phyloP scores from a whole-genome alignment of 2,888 invertebrate species.

The Gerris lacustris region DNA sequence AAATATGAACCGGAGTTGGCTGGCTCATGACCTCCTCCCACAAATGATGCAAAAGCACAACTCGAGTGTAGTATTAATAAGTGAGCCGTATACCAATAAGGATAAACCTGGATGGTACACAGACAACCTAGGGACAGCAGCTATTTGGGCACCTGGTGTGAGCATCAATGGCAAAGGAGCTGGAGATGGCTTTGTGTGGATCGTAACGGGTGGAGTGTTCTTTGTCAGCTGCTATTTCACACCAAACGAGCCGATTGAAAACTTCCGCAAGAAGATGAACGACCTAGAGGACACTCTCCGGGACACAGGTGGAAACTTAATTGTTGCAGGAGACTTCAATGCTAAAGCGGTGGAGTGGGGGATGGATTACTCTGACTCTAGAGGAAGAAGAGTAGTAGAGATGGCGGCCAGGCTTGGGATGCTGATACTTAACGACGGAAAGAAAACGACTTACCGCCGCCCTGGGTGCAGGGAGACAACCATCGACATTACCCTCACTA shows the following conservation, averaged over 20 bases:
- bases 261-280: background rate
- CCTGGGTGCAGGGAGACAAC: background rate
- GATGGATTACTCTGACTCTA: slow-evolving; percentile 26
- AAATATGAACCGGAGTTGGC: background rate
- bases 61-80: background rate
- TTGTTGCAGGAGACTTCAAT: slow-evolving; percentile 25
- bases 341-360: slow-evolving; percentile 29
- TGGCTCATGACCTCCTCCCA: background rate
- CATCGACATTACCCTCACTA: background rate
- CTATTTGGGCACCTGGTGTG: background rate
- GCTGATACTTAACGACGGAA: slow-evolving; percentile 21
- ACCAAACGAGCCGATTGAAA: background rate
- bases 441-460: slow-evolving; percentile 10
- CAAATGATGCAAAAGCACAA: background rate
- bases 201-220: background rate
- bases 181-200: background rate
- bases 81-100: background rate
- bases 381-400: slow-evolving; percentile 28
- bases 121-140: background rate
- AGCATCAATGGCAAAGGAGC: background rate
- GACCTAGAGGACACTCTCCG: slow-evolving; percentile 14
- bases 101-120: background rate
- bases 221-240: background rate
- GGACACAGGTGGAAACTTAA: slow-evolving; percentile 11
- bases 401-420: slow-evolving; percentile 27